phyloP scores from a whole-genome alignment of 2,797 vertebrate species.

The Clarias fuscus region DNA sequence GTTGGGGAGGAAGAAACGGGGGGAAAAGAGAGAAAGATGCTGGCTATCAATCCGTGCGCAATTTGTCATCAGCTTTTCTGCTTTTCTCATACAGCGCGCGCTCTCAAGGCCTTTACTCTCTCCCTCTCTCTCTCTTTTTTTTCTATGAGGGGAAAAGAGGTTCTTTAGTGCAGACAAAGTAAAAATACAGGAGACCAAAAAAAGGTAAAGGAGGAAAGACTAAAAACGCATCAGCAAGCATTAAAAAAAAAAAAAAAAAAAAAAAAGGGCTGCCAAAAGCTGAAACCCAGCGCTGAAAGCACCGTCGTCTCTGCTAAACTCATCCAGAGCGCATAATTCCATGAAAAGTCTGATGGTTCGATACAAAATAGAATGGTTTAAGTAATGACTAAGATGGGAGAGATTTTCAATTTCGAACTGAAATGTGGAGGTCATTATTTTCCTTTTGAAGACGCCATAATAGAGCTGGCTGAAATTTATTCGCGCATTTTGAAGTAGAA shows the following conservation, averaged over 20 bases:
- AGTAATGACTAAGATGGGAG: constrained; percentile 57
- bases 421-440: constrained; percentile 60
- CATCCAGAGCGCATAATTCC: constrained; percentile 44
- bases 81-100: constrained; percentile 40
- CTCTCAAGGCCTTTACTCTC: constrained; percentile 28
- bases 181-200: constrained; percentile 32
- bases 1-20: constrained; percentile 49
- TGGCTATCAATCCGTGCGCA: constrained; percentile 49
- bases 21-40: constrained; percentile 47
- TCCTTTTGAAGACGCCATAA: constrained; percentile 58
- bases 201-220: neutral
- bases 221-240: neutral
- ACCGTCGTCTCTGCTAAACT: constrained; percentile 42
- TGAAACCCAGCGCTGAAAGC: constrained; percentile 43
- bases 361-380: constrained; percentile 48
- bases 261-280: constrained; percentile 35
- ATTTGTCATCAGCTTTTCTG: constrained; percentile 46
- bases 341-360: constrained; percentile 49
- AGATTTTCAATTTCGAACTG: constrained; percentile 60
- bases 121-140: neutral
- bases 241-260: constrained; percentile 6
- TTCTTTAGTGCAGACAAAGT: constrained; percentile 12
- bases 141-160: constrained; percentile 11
- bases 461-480: constrained; percentile 56
- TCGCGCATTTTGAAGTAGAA: constrained; percentile 52